phyloP scores from a whole-genome alignment of 1,140 invertebrate genomes.

The Capitella teleta region DNA sequence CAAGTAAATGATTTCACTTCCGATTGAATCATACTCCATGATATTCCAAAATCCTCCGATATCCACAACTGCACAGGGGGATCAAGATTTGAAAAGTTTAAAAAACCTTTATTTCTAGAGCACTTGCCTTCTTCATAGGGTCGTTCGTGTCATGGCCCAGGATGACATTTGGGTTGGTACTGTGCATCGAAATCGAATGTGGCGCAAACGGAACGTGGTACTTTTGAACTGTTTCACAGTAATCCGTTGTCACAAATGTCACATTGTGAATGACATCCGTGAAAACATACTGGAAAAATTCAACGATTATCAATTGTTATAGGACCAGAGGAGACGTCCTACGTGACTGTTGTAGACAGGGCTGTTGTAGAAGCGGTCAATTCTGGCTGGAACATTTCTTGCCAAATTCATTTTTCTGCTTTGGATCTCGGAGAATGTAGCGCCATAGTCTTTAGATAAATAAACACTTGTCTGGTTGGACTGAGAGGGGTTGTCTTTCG shows the following conservation, averaged over 20 bases:
- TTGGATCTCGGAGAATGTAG: slow-evolving; percentile 58
- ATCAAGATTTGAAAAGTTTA: neutral
- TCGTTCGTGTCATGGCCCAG: slow-evolving; percentile 63
- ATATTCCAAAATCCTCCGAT: slow-evolving; percentile 60
- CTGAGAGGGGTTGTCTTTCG: slow-evolving; percentile 48
- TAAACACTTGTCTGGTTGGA: slow-evolving; percentile 57
- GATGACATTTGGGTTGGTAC: slow-evolving; percentile 50
- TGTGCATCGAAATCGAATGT: slow-evolving; percentile 62
- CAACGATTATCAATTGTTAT: slow-evolving; percentile 10
- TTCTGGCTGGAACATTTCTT: slow-evolving; percentile 46
- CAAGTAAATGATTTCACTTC: slow-evolving; percentile 68
- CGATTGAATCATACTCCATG: slow-evolving; percentile 55
- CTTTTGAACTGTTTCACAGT: slow-evolving; percentile 54
- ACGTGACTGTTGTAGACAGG: slow-evolving; percentile 62
- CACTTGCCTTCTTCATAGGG: slow-evolving; percentile 54
- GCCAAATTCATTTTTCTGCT: slow-evolving; percentile 42
- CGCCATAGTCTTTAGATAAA: slow-evolving; percentile 78
- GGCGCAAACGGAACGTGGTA: slow-evolving; percentile 59
- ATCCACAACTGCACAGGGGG: slow-evolving; percentile 55
- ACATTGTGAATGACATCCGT: slow-evolving; percentile 64
- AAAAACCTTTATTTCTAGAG: slow-evolving; percentile 18
- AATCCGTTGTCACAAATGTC: slow-evolving; percentile 64
- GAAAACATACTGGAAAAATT: slow-evolving; percentile 65
- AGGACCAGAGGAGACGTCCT: slow-evolving; percentile 39
- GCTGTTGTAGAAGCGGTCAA: slow-evolving; percentile 76